These are phyloP conservation scores for Onychostruthus taczanowskii DNA, from an alignment of 2,113 vertebrate genomes.

Conservation along the genomic window DNA sequence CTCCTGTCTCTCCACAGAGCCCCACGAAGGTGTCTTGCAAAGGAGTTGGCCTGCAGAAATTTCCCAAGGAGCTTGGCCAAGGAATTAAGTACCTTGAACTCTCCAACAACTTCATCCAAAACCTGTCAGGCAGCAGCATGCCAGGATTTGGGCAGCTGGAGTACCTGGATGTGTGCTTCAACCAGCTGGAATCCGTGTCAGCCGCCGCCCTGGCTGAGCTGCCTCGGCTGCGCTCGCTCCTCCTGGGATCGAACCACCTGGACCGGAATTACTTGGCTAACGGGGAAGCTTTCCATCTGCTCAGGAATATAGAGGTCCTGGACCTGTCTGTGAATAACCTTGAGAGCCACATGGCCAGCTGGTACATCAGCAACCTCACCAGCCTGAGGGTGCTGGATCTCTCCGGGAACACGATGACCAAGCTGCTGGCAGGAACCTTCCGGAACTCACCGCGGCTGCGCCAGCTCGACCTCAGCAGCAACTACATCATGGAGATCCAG, in stretches of 20 bases:
- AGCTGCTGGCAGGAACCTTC: conserved; percentile 69
- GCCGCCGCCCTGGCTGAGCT: conserved; percentile 66
- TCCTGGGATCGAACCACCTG: conserved; percentile 74
- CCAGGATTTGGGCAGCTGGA: conserved; percentile 67
- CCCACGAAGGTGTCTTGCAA: conserved; percentile 68
- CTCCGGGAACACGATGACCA: conserved; percentile 69
- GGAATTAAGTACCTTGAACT: conserved; percentile 73
- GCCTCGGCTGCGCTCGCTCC: conserved; percentile 65
- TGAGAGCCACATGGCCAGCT: conserved; percentile 65
- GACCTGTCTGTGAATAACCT: conserved; percentile 77
- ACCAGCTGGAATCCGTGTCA: conserved; percentile 77
- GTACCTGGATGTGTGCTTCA: conserved; percentile 73
- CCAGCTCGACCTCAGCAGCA: conserved; percentile 70
- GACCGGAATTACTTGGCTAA: conserved; percentile 66
- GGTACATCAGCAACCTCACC: conserved; percentile 72
- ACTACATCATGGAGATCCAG: conserved; percentile 75
- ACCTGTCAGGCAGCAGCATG: conserved; percentile 41
- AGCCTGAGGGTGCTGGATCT: conserved; percentile 72
- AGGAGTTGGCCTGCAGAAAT: conserved; percentile 60
- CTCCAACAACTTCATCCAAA: conserved; percentile 81
- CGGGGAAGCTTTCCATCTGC: conserved; percentile 62
- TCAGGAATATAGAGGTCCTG: conserved; percentile 65
- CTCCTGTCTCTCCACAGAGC: conserved; percentile 8
- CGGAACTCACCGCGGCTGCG: conserved; percentile 43
- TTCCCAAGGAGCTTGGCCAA: conserved; percentile 69